Evolutionary conservation across 2,797 vertebrate species (phyloP), one percentile per base, ranked within the genome.

Genomic region (Argyrosomus regius): DNA sequence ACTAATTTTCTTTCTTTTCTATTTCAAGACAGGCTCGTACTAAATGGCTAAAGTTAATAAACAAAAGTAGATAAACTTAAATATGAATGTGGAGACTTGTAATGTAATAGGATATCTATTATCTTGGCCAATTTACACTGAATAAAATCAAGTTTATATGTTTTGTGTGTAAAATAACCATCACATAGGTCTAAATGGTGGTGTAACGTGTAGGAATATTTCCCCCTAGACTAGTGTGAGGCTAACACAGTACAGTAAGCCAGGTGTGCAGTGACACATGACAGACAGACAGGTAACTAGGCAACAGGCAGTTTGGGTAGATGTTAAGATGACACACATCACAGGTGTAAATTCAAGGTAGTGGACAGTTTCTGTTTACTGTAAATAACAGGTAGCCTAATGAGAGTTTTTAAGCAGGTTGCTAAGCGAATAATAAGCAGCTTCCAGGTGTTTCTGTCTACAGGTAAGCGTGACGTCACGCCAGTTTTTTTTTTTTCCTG

Each of bases 401-500:
- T 65, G 0, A 14, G 5, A 50, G 28, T 13, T n/a, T 46, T 28
- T 26, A 13, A n/a, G 13, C 4, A 4, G 0, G 14, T 54, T 62
- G 18, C 20, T 77, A 3, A 1, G 3, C 49, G 6, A 39, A 39
- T 45, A 8, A 13, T 24, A 12, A 3, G 10, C 3, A 10, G 57
- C 17, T 20, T 73, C 73, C 63, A 88, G 80, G 84, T 86, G 84
- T 81, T 83, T 64, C 31, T 0, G 18, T 63, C 20, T 22, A 41
- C 90, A 93, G 92, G 92, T 94, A 73, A 75, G 17, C 0, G n/a
- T 88, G 85, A 93, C 93, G 92, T 92, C 88, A 95, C 1, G 24
- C 17, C 73, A 57, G 48, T 17, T 76, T 69, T 81, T 53, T 53
- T 54, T 54, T 56, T 24, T 59, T 69, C 78, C 70, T 77, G 24